Conservation (phyloP, 2,888 invertebrate genomes). For the Hypomecis punctinalis region DNA sequence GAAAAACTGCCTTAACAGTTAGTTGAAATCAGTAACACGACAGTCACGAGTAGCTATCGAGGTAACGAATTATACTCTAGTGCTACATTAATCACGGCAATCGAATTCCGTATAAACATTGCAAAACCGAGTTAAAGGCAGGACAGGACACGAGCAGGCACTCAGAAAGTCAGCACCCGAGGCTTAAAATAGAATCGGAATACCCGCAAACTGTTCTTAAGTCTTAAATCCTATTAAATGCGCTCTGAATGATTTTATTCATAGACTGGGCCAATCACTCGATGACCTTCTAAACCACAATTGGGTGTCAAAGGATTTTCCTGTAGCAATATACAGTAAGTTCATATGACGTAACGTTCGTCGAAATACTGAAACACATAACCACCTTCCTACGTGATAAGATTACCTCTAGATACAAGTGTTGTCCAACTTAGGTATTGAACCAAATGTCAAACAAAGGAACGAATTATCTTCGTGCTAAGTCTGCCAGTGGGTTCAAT, state of each 20-base stretch:
- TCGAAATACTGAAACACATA: conserved; percentile 44
- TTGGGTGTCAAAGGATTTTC: conserved; percentile 42
- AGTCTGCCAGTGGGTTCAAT: neutral
- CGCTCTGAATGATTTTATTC: conserved; percentile 57
- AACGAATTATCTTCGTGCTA: neutral
- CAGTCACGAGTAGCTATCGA: conserved; percentile 27
- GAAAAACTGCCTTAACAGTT: conserved; percentile 39
- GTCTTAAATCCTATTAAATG: conserved; percentile 73
- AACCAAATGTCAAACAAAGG: neutral
- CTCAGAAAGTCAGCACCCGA: conserved; percentile 67
- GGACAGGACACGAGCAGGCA: conserved; percentile 72
- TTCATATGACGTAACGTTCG: conserved; percentile 50
- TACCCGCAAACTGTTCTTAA: conserved; percentile 67
- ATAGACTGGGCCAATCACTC: conserved; percentile 54
- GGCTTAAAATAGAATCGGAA: conserved; percentile 66
- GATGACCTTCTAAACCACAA: conserved; percentile 41
- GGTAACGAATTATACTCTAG: conserved; percentile 18
- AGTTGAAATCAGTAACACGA: conserved; percentile 30
- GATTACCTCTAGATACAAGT: conserved; percentile 42
- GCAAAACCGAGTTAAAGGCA: conserved; percentile 31
- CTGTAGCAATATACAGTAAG: conserved; percentile 44
- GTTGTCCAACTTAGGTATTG: conserved; percentile 2
- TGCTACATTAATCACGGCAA: conserved; percentile 36
- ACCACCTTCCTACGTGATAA: conserved; percentile 50
- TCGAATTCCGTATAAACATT: conserved; percentile 32